phyloP scores from a whole-genome alignment of 2,888 invertebrate species.

The Drosophila paracracens region DNA sequence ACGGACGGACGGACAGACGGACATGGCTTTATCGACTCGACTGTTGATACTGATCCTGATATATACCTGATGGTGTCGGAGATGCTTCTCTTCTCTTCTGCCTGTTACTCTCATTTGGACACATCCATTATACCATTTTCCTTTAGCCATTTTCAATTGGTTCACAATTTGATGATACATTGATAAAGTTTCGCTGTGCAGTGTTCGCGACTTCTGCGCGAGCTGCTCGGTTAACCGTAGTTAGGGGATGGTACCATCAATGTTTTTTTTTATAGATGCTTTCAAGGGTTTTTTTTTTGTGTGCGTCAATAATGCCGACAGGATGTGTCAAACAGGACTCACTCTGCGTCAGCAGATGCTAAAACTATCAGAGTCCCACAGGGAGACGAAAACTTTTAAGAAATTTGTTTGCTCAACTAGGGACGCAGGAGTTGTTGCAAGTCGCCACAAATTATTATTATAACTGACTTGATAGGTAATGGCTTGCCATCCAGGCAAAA shows the following conservation, averaged over 20 bases:
- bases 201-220: conserved; percentile 15
- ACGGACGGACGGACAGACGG: neutral
- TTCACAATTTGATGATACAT: conserved; percentile 15
- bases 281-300: conserved; percentile 44
- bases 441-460: conserved; percentile 20
- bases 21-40: neutral
- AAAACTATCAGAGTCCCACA: neutral
- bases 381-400: conserved; percentile 41
- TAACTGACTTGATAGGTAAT: conserved; percentile 10
- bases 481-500: conserved; percentile 6
- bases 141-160: neutral
- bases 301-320: conserved; percentile 51
- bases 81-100: neutral
- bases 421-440: conserved; percentile 5
- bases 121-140: neutral
- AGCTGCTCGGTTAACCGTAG: conserved; percentile 31
- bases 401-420: conserved; percentile 51
- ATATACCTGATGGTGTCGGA: neutral
- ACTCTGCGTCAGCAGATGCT: conserved; percentile 15
- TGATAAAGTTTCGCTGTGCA: conserved; percentile 33
- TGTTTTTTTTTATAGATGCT: conserved; percentile 28
- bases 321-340: conserved; percentile 67
- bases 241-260: neutral
- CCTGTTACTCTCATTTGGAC: neutral
- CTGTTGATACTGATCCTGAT: neutral